phyloP scores from a whole-genome alignment of 2,888 invertebrate species.

The Coronaproctus castanopsis region DNA sequence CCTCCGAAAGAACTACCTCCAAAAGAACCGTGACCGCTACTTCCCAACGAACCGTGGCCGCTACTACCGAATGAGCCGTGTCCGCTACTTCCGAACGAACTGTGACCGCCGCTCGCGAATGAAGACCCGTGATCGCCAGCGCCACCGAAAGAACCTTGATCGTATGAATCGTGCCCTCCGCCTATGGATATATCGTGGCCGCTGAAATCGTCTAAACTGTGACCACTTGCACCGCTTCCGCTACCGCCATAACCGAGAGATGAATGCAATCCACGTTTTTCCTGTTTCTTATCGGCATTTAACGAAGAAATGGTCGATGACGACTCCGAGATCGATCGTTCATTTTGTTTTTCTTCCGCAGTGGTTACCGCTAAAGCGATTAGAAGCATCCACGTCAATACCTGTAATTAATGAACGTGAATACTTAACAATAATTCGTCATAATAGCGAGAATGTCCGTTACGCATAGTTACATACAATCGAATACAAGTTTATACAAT shows the following conservation, averaged over 20 bases:
- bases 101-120: conserved; percentile 2
- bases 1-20: conserved; percentile 2
- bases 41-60: conserved; percentile 10
- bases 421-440: background rate
- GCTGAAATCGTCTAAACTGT: conserved; percentile 15
- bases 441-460: too few species aligned
- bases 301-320: conserved; percentile 21
- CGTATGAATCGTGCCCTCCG: conserved; percentile 6
- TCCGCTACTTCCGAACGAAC: background rate
- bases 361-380: conserved; percentile 23
- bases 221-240: conserved; percentile 17
- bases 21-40: conserved; percentile 3
- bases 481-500: too few species aligned
- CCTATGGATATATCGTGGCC: conserved; percentile 6
- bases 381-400: conserved; percentile 10
- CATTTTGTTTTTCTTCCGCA: conserved; percentile 26
- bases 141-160: conserved; percentile 4
- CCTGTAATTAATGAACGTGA: background rate
- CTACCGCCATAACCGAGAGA: conserved; percentile 29
- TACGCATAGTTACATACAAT: too few species aligned
- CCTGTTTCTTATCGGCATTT: conserved; percentile 31
- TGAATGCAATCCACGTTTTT: conserved; percentile 34
- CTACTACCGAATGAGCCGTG: conserved; percentile 12
- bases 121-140: background rate
- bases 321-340: background rate